Evolutionary conservation across 2,888 invertebrate species (phyloP).

Genomic region (Harpalus rubripes): DNA sequence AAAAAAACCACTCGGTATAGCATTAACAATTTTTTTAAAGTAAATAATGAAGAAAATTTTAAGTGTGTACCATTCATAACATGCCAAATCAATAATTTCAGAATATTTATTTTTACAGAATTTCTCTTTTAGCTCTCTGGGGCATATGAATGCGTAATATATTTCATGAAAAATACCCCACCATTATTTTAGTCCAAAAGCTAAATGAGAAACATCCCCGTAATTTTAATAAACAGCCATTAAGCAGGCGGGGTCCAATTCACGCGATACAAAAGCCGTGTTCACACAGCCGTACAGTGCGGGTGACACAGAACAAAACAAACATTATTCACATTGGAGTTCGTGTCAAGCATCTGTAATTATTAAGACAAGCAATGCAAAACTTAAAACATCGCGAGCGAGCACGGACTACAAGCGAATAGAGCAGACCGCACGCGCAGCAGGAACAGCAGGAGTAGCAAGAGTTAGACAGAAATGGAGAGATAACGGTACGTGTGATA

Average conservation of each 20-base stretch:
- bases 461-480: not conserved
- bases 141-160: not conserved
- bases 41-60: too few species aligned
- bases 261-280: conserved; percentile 39
- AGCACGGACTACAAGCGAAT: not conserved
- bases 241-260: conserved; percentile 28
- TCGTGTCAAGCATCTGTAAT: conserved; percentile 53
- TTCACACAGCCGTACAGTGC: conserved; percentile 13
- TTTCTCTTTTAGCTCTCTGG: too few species aligned
- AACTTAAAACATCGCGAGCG: conserved; percentile 47
- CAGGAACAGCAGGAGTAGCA: conserved; percentile 38
- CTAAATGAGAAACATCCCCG: conserved; percentile 21
- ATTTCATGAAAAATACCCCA: conserved; percentile 22
- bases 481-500: conserved; percentile 14
- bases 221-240: conserved; percentile 43
- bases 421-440: conserved; percentile 8
- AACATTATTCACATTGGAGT: conserved; percentile 35
- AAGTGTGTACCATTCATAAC: too few species aligned
- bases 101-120: too few species aligned
- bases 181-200: conserved; percentile 15
- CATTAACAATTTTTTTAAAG: too few species aligned
- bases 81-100: too few species aligned
- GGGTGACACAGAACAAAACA: conserved; percentile 42
- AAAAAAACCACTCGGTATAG: too few species aligned
- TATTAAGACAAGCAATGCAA: conserved; percentile 50